Base-by-base conservation (phyloP, 1,140 invertebrate genomes). In the Papilio aristodemus region DNA sequence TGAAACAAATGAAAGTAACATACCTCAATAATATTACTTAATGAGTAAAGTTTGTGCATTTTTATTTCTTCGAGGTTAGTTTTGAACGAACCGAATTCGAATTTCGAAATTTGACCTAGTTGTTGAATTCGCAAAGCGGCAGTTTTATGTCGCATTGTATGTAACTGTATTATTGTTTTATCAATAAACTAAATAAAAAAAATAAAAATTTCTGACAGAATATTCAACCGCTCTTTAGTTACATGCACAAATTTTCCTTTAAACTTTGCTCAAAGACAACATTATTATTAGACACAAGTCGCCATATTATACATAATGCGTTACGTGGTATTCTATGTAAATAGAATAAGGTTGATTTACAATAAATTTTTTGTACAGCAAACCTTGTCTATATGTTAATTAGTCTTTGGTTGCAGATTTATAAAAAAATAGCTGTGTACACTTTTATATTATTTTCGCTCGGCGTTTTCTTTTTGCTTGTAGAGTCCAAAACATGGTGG, bases 361-460 rank as follows among this genome's bases (percentile, higher is more conserved):
- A 7, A 50, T 22, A 9, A 54, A 43, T 50, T 50, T 54, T 54
- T 54, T 54, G 9, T 54, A 22, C 11, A 22, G 5, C 4, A 54
- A 25, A 11, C 46, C 19, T 54, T 54, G 46, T 22, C 9, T 22
- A 10, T 54, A 54, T 54, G 46, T 25, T 54, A 54, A 54, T 54
- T 13, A 22, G 17, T 22, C 2, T 54, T 22, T 13, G 1, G 10
- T 11, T 54, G 10, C 46, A 54, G 10, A 11, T 54, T 54, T 11
- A 54, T 54, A 22, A 8, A 46, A 8, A 19, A 46, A 46, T n/a
- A n/a, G n/a, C n/a, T n/a, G 19, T 19, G 2, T 6, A 46, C 43
- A 10, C n/a, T n/a, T n/a, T n/a, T 9, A 46, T 41, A 46, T 46
- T 19, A 0, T 46, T 9, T 4, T 46, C 1, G 0, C 11, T n/a